Evolutionary conservation across 2,888 invertebrate genomes (phyloP).

Genomic region (Phania funesta): DNA sequence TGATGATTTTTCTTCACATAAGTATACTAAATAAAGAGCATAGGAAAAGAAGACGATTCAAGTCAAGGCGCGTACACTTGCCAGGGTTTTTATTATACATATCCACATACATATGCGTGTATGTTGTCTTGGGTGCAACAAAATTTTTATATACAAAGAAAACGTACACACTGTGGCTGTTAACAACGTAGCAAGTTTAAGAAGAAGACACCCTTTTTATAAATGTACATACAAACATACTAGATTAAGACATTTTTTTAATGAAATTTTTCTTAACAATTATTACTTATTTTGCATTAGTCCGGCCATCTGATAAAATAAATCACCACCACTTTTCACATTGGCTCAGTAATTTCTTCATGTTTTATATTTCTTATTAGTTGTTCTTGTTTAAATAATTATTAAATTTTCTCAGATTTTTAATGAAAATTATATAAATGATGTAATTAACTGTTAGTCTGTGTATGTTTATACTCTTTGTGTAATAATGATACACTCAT

Average conservation of each 20-base stretch:
- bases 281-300: conserved; percentile 40
- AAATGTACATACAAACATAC: conserved; percentile 5
- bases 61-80: conserved; percentile 67
- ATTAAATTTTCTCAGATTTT: conserved; percentile 46
- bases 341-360: conserved; percentile 32
- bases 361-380: conserved; percentile 21
- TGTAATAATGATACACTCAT: conserved; percentile 37
- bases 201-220: conserved; percentile 66
- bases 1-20: conserved; percentile 35
- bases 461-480: conserved; percentile 35
- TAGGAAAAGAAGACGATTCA: conserved; percentile 64
- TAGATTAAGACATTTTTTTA: conserved; percentile 33
- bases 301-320: conserved; percentile 61
- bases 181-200: conserved; percentile 24
- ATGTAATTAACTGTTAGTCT: conserved; percentile 64
- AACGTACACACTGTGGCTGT: conserved; percentile 15
- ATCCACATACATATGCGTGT: neutral
- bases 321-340: conserved; percentile 17
- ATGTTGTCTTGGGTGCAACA: conserved; percentile 56
- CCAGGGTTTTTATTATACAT: conserved; percentile 50
- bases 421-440: conserved; percentile 67
- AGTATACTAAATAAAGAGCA: conserved; percentile 38
- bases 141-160: conserved; percentile 50
- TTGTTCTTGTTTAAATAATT: conserved; percentile 22
- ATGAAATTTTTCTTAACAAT: conserved; percentile 29